These are phyloP conservation scores for Brachionus calyciflorus DNA, from an alignment of 1,140 invertebrate genomes.

Conservation along the genomic window DNA sequence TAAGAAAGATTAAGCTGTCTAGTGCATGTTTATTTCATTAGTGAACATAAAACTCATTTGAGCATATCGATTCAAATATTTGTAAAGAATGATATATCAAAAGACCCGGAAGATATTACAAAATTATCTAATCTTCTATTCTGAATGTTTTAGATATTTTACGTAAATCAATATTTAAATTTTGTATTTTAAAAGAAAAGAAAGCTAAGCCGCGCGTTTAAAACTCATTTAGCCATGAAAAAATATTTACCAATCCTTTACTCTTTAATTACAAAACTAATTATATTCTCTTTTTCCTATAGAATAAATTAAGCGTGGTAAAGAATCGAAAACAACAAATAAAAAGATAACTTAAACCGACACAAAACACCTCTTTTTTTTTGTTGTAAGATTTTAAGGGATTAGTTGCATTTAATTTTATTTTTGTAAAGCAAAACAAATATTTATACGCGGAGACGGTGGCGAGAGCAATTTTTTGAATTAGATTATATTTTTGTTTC, in stretches of 20 bases:
- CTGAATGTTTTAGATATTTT: background rate
- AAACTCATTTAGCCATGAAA: conserved; percentile 35
- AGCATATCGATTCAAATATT: conserved; percentile 1
- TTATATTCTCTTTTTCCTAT: background rate
- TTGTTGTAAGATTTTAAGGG: conserved; percentile 1
- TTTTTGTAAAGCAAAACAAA: too few relatives aligned
- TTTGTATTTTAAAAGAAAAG: too few relatives aligned
- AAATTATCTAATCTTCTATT: conserved; percentile 26
- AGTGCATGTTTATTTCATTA: background rate
- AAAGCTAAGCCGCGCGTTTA: too few relatives aligned
- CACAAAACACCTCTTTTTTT: conserved; percentile 11
- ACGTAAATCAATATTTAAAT: conserved; percentile 32
- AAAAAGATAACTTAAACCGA: background rate
- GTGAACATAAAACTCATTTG: conserved; percentile 8
- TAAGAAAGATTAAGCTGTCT: background rate
- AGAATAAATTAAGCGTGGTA: conserved; percentile 39
- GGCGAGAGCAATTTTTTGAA: conserved; percentile 19
- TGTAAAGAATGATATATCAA: conserved; percentile 11
- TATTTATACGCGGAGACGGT: conserved; percentile 17
- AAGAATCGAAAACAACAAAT: conserved; percentile 11
- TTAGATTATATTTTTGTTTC: background rate
- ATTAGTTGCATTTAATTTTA: background rate
- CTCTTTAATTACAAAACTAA: conserved; percentile 41
- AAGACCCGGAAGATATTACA: conserved; percentile 19
- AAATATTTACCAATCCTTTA: conserved; percentile 33